Percentiles rank a stretch among this genome's conserved stretches.
These are phyloP conservation scores for Drosophila borborema DNA, from an alignment of 2,888 invertebrate species.

Conservation along the genomic window DNA sequence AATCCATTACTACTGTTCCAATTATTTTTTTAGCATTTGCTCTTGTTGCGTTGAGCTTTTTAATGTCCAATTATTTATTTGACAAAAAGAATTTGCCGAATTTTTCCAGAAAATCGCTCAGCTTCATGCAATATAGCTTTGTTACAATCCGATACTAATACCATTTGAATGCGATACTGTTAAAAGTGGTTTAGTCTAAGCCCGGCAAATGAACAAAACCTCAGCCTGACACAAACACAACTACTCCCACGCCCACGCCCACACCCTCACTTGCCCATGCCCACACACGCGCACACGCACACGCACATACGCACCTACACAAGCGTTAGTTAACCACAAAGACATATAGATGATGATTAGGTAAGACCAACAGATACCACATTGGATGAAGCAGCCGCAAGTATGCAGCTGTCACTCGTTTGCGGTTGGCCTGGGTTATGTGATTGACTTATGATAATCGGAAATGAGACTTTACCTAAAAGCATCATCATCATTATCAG, in stretches of 20 bases:
- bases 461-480: slow-evolving; percentile 24
- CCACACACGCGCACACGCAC: background rate
- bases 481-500: slow-evolving; percentile 21
- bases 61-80: slow-evolving; percentile 1
- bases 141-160: slow-evolving; percentile 27
- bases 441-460: slow-evolving; percentile 65
- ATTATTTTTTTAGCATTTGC: background rate
- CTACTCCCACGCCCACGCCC: background rate
- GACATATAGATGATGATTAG: slow-evolving; percentile 58
- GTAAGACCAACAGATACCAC: slow-evolving; percentile 49
- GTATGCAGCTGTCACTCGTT: slow-evolving; percentile 52
- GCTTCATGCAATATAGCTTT: slow-evolving; percentile 12
- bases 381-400: slow-evolving; percentile 52
- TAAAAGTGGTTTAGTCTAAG: slow-evolving; percentile 12
- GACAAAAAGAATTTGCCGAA: background rate
- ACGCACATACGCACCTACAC: slow-evolving; percentile 21
- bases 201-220: slow-evolving; percentile 15
- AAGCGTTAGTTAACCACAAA: slow-evolving; percentile 59
- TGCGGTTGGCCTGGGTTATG: slow-evolving; percentile 50
- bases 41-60: background rate
- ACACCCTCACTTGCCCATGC: background rate
- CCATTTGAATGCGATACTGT: slow-evolving; percentile 34
- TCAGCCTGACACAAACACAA: slow-evolving; percentile 24
- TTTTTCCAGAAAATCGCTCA: too few species aligned
- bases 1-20: background rate